phyloP scores from a whole-genome alignment of 2,113 vertebrate species.

The Ranitomeya imitator region DNA sequence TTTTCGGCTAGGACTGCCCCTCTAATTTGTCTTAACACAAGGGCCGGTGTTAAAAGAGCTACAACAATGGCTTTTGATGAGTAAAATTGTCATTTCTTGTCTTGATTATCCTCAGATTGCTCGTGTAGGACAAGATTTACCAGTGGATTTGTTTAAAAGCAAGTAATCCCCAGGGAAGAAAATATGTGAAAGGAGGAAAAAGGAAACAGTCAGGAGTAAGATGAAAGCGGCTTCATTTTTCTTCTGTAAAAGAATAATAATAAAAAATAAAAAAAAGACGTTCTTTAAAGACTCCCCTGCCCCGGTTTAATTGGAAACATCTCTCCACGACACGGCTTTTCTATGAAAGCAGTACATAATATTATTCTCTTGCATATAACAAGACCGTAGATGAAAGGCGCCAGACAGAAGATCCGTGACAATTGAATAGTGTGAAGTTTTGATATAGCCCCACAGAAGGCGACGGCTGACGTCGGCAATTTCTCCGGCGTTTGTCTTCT shows the following conservation, averaged over 20 bases:
- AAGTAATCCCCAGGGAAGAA: slow-evolving; percentile 59
- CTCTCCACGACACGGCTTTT: slow-evolving; percentile 42
- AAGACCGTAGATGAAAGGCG: slow-evolving; percentile 36
- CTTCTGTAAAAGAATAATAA: slow-evolving; percentile 30
- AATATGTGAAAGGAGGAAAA: slow-evolving; percentile 54
- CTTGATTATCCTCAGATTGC: slow-evolving; percentile 64
- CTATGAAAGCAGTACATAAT: slow-evolving; percentile 45
- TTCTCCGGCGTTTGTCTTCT: slow-evolving; percentile 30
- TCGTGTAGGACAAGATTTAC: slow-evolving; percentile 59
- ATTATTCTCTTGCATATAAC: slow-evolving; percentile 52
- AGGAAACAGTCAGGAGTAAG: slow-evolving; percentile 61
- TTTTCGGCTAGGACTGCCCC: slow-evolving; percentile 1
- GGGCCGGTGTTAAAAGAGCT: slow-evolving; percentile 52
- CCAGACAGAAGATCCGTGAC: slow-evolving; percentile 22
- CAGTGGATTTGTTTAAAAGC: slow-evolving; percentile 62
- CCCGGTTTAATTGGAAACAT: slow-evolving; percentile 50
- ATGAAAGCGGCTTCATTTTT: slow-evolving; percentile 61
- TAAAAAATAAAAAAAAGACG: slow-evolving; percentile 25
- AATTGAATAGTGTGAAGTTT: slow-evolving; percentile 48
- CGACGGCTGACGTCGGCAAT: slow-evolving; percentile 23
- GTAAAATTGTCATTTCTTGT: slow-evolving; percentile 11
- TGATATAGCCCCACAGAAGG: slow-evolving; percentile 13
- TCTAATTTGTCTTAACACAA: slow-evolving; percentile 59
- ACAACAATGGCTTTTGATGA: slow-evolving; percentile 58
- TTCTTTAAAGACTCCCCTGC: slow-evolving; percentile 47